These are phyloP conservation scores for Psilanteris sp. DNA, from an alignment of 1,140 invertebrate genomes.

Conservation along the genomic window DNA sequence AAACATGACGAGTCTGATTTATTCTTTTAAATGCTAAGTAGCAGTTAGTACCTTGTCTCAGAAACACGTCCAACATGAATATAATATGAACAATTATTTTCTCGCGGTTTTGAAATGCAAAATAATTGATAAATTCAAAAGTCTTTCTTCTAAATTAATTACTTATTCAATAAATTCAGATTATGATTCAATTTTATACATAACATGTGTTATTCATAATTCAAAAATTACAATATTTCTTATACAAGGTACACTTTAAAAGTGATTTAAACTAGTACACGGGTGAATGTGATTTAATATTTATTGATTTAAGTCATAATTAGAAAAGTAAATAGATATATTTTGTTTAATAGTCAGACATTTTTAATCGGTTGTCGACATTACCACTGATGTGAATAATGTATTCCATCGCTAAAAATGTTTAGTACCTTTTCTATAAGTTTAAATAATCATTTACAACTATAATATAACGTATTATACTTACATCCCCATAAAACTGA, in stretches of 20 bases:
- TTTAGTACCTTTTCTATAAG: constrained; percentile 68
- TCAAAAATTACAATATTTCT: constrained; percentile 19
- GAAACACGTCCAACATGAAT: constrained; percentile 2
- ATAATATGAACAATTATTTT: no score
- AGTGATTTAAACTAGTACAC: constrained; percentile 46
- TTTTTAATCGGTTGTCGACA: constrained; percentile 60
- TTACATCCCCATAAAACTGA: constrained; percentile 54
- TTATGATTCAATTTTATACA: no score
- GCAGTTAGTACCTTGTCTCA: constrained; percentile 37
- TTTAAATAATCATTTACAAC: constrained; percentile 64
- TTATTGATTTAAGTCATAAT: constrained; percentile 57
- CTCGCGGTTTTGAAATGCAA: no score
- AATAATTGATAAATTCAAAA: no score
- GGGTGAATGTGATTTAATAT: constrained; percentile 59
- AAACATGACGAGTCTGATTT: constrained; percentile 40
- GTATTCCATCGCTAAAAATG: constrained; percentile 63
- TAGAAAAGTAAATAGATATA: constrained; percentile 67
- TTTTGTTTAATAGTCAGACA: constrained; percentile 55
- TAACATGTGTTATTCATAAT: no score
- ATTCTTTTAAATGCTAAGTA: constrained; percentile 12
- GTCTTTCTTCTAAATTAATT: no score
- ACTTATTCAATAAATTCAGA: no score
- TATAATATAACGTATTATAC: constrained; percentile 51
- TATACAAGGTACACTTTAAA: constrained; percentile 42
- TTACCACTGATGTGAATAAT: constrained; percentile 63